A percentile compares a stretch with the other conserved stretches of the same genome.
phyloP scores from a whole-genome alignment of 2,113 vertebrate genomes.

The Gymnobelideus leadbeateri region DNA sequence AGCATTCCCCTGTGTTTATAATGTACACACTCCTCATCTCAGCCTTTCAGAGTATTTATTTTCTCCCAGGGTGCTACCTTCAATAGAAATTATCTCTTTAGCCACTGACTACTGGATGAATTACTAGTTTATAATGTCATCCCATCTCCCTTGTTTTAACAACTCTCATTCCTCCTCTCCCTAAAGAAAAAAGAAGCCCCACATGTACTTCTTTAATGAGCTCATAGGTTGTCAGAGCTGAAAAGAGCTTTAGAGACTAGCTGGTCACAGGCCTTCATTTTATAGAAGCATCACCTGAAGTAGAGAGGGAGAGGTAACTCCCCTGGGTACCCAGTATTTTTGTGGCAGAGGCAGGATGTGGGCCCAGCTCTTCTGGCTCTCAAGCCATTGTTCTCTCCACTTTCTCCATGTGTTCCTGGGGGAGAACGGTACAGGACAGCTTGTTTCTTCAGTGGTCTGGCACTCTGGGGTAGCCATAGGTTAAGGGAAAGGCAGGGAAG shows the following conservation, averaged over 20 bases:
- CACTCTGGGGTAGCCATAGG: neutral
- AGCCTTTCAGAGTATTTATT: neutral
- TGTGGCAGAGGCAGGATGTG: neutral
- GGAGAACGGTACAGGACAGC: neutral
- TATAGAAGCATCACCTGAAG: neutral
- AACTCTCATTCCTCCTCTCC: neutral
- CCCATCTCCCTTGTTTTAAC: neutral
- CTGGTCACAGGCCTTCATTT: neutral
- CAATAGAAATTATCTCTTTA: neutral
- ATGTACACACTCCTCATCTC: neutral
- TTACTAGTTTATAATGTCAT: neutral
- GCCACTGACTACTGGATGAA: neutral
- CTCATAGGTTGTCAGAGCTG: neutral
- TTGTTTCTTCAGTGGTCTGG: neutral
- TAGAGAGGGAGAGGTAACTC: neutral
- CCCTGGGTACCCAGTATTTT: neutral
- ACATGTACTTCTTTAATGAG: neutral
- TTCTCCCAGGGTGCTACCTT: neutral
- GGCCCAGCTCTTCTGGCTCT: neutral
- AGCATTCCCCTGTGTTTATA: neutral
- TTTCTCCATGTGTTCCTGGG: neutral
- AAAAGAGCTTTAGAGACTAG: neutral
- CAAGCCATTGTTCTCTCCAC: neutral
- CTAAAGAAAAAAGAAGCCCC: neutral
- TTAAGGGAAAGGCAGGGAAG: neutral